Evolutionary conservation across 2,797 vertebrate species (phyloP).

Genomic region (Schizothorax lantsangensis): DNA sequence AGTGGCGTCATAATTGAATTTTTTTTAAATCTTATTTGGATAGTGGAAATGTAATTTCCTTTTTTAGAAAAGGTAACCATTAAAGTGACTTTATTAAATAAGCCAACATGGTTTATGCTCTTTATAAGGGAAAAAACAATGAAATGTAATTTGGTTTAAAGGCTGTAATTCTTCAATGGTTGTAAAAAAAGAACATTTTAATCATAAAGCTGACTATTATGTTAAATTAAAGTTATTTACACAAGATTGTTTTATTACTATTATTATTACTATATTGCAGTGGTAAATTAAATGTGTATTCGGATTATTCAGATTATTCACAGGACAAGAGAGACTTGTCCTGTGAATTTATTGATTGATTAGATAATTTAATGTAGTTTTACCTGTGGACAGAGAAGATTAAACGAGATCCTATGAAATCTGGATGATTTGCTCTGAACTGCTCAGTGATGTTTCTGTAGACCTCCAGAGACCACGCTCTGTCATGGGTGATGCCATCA

Average conservation of each 20-base stretch:
- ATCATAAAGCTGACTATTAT: neutral
- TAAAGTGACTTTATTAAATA: neutral
- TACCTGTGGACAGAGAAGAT: slow-evolving; percentile 87
- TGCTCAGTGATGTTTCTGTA: slow-evolving; percentile 80
- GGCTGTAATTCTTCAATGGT: neutral
- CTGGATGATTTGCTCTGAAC: slow-evolving; percentile 81
- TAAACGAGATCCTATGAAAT: slow-evolving; percentile 86
- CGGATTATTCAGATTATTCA: neutral
- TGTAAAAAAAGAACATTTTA: neutral
- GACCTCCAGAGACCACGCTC: slow-evolving; percentile 78
- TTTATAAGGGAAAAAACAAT: neutral
- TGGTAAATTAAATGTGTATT: neutral
- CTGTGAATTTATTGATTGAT: neutral
- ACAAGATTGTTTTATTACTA: neutral
- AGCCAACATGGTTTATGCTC: neutral
- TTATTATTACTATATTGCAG: neutral
- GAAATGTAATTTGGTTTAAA: neutral
- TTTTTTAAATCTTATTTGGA: neutral
- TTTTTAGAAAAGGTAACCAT: neutral
- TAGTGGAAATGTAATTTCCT: neutral
- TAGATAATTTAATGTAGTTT: neutral
- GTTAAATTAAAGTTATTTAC: neutral
- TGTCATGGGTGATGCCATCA: slow-evolving; percentile 81
- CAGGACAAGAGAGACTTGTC: neutral
- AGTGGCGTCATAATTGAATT: too few relatives aligned